Evolutionary conservation across 2,797 vertebrate species (phyloP).

Genomic region (Hylomyscus alleni): DNA sequence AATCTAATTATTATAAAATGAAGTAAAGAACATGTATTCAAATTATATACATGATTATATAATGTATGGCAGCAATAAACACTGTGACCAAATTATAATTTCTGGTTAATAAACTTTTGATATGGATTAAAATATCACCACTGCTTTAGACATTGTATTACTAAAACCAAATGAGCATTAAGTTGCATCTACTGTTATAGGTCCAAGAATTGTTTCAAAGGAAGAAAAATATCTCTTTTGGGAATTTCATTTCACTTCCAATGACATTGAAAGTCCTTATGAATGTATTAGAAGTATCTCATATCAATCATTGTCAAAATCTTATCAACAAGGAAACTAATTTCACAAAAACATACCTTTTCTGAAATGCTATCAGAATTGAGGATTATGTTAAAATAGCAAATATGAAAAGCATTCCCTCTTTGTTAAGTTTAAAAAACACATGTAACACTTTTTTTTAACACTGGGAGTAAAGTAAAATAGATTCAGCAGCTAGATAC

Average conservation of each 20-base stretch:
- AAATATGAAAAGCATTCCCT: constrained; percentile 48
- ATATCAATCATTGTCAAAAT: constrained; percentile 80
- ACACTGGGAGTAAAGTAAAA: constrained; percentile 59
- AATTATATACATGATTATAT: neutral
- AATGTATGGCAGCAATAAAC: neutral
- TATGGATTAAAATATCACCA: neutral
- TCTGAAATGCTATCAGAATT: constrained; percentile 77
- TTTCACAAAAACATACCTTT: constrained; percentile 57
- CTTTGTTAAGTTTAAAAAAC: constrained; percentile 16
- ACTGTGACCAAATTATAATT: neutral
- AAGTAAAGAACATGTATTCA: neutral
- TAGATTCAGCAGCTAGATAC: constrained; percentile 75
- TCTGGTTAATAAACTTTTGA: neutral
- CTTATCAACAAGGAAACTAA: constrained; percentile 73
- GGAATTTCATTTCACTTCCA: constrained; percentile 74
- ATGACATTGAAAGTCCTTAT: constrained; percentile 68
- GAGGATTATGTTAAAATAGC: constrained; percentile 66
- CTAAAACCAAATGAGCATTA: neutral
- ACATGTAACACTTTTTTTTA: neutral
- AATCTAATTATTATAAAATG: neutral
- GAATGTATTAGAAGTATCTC: constrained; percentile 74
- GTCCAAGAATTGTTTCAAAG: constrained; percentile 44
- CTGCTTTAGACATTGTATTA: neutral
- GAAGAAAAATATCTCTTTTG: constrained; percentile 67
- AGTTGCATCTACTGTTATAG: constrained; percentile 9